Base-by-base conservation (phyloP, 1,140 invertebrate genomes). In the Anastrepha ludens region DNA sequence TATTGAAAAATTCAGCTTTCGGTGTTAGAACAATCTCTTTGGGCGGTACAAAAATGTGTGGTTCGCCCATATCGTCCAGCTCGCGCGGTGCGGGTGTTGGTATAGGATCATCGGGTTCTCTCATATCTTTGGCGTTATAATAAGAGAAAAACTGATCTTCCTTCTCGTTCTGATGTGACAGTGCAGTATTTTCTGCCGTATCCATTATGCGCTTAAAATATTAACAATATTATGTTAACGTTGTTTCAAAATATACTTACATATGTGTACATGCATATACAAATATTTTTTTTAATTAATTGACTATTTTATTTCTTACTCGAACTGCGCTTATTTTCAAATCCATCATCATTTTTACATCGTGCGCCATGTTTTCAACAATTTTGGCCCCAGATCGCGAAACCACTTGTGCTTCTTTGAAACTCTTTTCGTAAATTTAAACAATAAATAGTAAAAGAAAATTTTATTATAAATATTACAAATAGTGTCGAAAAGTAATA, bases 251-350 rank as follows among this genome's bases (percentile, higher is more conserved):
- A 60, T 74, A 47, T 59, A 39, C 15, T 15, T 41, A 41, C 20
- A 41, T 60, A 13, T 17, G 44, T 50, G 55, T 67, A 7, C 67
- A 50, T 47, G 17, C 41, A 39, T 11, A 41, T 86, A 47, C 41
- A 17, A 29, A 58, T 85, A 58, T 29, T n/a, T 59, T 6, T 59
- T 86, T 11, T 86, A 8, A 60, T 60, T 60, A 4, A 41, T 78
- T 44, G 20, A 85, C 29, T 29, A 29, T 29, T n/a, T 70, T 67
- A 47, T 50, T 65, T 90, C 91, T 92, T 94, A 96, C 96, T 94
- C 95, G 96, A 20, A 98, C 96, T 15, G 97, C 97, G 88, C 96
- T 96, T 87, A 97, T 96, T 94, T 97, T 98, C 3, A 96, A 94
- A 88, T 96, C 96, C 95, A 97, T 97, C 96, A 97, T 97, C 8